Evolutionary conservation across 2,888 invertebrate species (phyloP).

Genomic region (Campaea margaritaria): DNA sequence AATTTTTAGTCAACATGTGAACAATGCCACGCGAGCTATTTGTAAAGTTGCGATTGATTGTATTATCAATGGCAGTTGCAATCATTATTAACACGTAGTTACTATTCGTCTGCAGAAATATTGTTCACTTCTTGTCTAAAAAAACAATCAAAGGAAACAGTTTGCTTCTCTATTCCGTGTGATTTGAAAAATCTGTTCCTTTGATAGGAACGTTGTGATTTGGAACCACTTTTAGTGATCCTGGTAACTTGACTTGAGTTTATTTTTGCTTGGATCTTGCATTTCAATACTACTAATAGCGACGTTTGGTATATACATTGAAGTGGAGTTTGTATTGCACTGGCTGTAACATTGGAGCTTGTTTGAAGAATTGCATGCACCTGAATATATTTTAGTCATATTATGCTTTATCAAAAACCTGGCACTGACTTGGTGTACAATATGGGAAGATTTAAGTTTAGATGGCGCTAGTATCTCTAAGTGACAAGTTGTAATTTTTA

Average conservation of each 20-base stretch:
- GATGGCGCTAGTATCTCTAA: neutral
- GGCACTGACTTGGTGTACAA: neutral
- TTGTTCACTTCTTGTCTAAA: too few relatives aligned
- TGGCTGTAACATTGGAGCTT: slow-evolving; percentile 35
- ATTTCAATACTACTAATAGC: neutral
- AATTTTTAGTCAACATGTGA: too few relatives aligned
- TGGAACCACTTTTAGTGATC: slow-evolving; percentile 3
- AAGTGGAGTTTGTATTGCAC: slow-evolving; percentile 13
- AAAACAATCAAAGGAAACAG: too few relatives aligned
- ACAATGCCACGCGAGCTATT: too few relatives aligned
- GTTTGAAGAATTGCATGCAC: slow-evolving; percentile 17
- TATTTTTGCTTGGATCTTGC: slow-evolving; percentile 2
- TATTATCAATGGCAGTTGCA: too few relatives aligned
- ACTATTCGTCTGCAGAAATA: too few relatives aligned
- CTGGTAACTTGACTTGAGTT: neutral
- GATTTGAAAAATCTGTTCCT: neutral
- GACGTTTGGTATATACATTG: neutral
- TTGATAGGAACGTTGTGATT: neutral
- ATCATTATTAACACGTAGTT: too few relatives aligned
- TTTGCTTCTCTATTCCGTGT: too few relatives aligned
- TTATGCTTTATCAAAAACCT: neutral
- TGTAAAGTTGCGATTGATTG: too few relatives aligned
- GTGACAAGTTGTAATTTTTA: neutral
- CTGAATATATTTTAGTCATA: neutral
- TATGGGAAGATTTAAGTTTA: neutral